Percentiles rank a stretch among this genome's conserved stretches.
These are phyloP conservation scores for Trimorus sp. DNA, from an alignment of 2,888 invertebrate genomes.

Conservation along the genomic window DNA sequence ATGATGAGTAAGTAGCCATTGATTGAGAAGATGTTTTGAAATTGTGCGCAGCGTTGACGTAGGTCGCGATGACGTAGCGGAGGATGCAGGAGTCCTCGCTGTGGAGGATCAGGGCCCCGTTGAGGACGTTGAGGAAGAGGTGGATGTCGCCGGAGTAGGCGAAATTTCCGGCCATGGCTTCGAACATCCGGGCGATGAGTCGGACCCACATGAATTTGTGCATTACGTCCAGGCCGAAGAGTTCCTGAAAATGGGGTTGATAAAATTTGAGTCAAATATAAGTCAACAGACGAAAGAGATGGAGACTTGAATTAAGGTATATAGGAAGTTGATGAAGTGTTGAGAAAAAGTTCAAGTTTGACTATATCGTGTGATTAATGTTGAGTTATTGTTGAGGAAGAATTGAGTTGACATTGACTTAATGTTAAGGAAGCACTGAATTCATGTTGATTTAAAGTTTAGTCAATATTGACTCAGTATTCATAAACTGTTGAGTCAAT, in stretches of 20 bases:
- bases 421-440: no score
- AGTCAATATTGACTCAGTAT: no score
- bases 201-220: constrained; percentile 99
- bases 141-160: constrained; percentile 98
- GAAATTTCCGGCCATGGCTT: constrained; percentile 98
- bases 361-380: no score
- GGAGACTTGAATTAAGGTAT: no score
- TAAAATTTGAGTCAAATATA: no score
- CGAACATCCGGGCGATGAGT: constrained; percentile 97
- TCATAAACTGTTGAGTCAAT: no score
- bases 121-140: constrained; percentile 97
- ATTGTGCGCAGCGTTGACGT: constrained; percentile 98
- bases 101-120: constrained; percentile 97
- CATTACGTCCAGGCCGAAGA: constrained; percentile 95
- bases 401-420: no score
- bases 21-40: constrained; percentile 99
- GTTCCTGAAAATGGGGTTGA: constrained; percentile 83
- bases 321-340: no score
- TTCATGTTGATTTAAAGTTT: no score
- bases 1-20: constrained; percentile 98
- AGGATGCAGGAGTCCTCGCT: constrained; percentile 98
- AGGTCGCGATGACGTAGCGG: constrained; percentile 97
- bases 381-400: no score
- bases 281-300: no score
- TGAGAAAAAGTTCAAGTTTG: no score